Percentiles rank a stretch among this genome's conserved stretches.
These are phyloP conservation scores for Caenorhabditis plicata DNA, from an alignment of 2,888 invertebrate genomes.

Conservation along the genomic window DNA sequence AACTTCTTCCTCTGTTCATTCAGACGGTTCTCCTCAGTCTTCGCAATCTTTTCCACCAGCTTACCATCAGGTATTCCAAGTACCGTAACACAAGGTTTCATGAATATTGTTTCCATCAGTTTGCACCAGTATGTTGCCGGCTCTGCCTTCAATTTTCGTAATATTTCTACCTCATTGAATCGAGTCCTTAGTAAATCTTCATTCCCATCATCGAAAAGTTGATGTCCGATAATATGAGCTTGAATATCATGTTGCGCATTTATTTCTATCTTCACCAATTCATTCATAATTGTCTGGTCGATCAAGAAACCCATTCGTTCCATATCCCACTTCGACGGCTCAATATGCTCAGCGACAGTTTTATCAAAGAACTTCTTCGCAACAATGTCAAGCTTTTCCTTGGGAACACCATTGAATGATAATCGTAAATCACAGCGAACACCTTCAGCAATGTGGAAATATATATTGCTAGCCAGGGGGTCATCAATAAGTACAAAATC, in stretches of 20 bases:
- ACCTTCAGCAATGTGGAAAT: constrained; percentile 37
- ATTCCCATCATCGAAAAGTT: constrained; percentile 76
- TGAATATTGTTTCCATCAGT: constrained; percentile 69
- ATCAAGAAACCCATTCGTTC: constrained; percentile 77
- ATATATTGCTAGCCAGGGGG: constrained; percentile 46
- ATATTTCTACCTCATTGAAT: constrained; percentile 38
- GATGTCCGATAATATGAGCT: constrained; percentile 79
- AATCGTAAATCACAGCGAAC: constrained; percentile 43
- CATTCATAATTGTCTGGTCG: constrained; percentile 59
- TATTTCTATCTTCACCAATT: constrained; percentile 70
- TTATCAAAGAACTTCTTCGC: constrained; percentile 48
- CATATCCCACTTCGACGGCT: constrained; percentile 74
- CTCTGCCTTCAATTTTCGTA: constrained; percentile 71
- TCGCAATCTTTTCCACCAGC: constrained; percentile 71
- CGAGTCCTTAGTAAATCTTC: constrained; percentile 42
- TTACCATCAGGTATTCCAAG: constrained; percentile 73
- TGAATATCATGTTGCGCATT: constrained; percentile 78
- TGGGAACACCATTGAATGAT: constrained; percentile 57
- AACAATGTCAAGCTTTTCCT: constrained; percentile 47
- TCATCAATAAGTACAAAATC: constrained; percentile 57
- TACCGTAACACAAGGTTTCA: constrained; percentile 61
- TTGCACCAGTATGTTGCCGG: constrained; percentile 75
- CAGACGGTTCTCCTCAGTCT: constrained; percentile 76
- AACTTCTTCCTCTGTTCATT: constrained; percentile 74
- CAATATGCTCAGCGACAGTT: constrained; percentile 62